Conservation (phyloP, 2,888 invertebrate genomes). For the Callimorpha dominula region DNA sequence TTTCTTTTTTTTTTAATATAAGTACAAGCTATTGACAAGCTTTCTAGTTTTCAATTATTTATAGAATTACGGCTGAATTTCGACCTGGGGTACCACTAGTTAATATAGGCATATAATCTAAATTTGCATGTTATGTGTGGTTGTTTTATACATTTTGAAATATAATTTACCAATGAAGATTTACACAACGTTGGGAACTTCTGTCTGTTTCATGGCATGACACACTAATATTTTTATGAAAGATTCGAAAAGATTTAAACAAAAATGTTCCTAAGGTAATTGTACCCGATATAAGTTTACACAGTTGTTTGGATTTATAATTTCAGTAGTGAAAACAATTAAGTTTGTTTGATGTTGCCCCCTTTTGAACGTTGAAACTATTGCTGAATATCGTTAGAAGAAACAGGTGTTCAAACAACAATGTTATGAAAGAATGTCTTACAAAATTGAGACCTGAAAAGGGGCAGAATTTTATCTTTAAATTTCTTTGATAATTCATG, state of each 20-base stretch:
- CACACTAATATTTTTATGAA: neutral
- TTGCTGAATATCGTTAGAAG: slow-evolving; percentile 64
- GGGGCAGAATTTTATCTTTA: neutral
- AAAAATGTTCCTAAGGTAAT: slow-evolving; percentile 34
- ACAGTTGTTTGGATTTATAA: slow-evolving; percentile 59
- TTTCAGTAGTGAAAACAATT: slow-evolving; percentile 60
- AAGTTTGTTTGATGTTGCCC: slow-evolving; percentile 67
- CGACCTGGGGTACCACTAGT: no score
- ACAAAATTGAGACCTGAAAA: slow-evolving; percentile 40
- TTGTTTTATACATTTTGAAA: neutral
- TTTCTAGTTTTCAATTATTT: no score
- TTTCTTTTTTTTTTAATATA: neutral
- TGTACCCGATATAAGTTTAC: slow-evolving; percentile 49
- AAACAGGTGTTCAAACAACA: slow-evolving; percentile 67
- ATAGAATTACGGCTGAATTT: no score
- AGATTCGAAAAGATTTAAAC: slow-evolving; percentile 9
- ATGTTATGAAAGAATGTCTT: slow-evolving; percentile 49
- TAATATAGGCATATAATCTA: no score
- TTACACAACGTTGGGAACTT: neutral
- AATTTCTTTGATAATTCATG: neutral
- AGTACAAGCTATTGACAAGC: no score
- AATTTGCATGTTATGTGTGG: no score
- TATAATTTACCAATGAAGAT: neutral
- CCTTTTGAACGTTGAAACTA: slow-evolving; percentile 55
- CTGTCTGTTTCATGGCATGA: neutral